A percentile compares a stretch with the other conserved stretches of the same genome.
These are phyloP conservation scores for Manacus vitellinus DNA, from an alignment of 2,113 vertebrate genomes.

Conservation along the genomic window DNA sequence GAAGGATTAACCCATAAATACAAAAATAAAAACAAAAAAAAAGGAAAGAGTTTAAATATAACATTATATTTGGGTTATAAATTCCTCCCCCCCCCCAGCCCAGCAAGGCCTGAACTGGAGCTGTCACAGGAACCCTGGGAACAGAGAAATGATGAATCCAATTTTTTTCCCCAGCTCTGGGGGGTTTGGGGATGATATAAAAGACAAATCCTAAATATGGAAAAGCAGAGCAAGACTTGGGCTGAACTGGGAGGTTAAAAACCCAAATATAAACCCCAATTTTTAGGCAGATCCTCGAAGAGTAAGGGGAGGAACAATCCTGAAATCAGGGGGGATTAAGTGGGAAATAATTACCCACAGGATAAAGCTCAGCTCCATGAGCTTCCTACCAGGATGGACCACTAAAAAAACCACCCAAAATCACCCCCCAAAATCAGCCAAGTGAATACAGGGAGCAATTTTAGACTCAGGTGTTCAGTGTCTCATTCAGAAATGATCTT, in stretches of 20 bases:
- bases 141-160: background rate
- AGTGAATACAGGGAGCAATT: background rate
- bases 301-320: background rate
- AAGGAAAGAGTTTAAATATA: background rate
- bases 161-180: background rate
- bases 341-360: background rate
- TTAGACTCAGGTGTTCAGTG: background rate
- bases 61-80: background rate
- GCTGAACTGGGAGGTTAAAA: background rate
- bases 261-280: background rate
- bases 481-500: fast-evolving
- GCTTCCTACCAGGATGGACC: background rate
- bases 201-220: background rate
- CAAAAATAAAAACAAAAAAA: background rate
- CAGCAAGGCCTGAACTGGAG: background rate
- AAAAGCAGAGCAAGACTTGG: background rate
- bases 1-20: constrained; percentile 46
- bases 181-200: background rate
- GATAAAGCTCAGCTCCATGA: background rate
- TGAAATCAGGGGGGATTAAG: background rate
- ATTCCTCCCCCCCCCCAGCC: background rate
- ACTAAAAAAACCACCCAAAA: background rate
- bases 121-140: background rate
- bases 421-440: background rate
- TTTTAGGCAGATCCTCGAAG: background rate